A percentile compares a stretch with the other conserved stretches of the same genome.
These are phyloP conservation scores for Seira sanloemensis DNA, from an alignment of 2,888 invertebrate genomes.

Conservation along the genomic window DNA sequence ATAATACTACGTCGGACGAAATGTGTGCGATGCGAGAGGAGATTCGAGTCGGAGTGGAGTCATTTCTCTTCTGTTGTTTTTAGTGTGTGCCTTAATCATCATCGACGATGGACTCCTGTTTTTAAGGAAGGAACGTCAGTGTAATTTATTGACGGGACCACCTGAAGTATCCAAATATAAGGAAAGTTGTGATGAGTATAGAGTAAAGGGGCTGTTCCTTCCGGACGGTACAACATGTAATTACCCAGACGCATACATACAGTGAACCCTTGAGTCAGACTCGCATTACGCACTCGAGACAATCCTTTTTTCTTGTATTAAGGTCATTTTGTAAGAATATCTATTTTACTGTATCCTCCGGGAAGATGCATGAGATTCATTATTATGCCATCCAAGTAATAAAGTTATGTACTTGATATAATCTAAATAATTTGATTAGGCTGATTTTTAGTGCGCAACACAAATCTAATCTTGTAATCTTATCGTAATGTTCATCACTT, in stretches of 20 bases:
- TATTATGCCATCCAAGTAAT: background rate
- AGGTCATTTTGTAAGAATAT: too few relatives aligned
- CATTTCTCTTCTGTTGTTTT: background rate
- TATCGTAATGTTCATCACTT: slow-evolving; percentile 19
- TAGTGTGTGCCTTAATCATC: slow-evolving; percentile 30
- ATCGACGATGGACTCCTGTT: slow-evolving; percentile 7
- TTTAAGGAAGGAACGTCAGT: slow-evolving; percentile 11
- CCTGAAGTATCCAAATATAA: slow-evolving; percentile 62
- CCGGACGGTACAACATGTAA: slow-evolving; percentile 64
- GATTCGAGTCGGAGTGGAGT: background rate
- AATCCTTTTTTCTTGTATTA: background rate
- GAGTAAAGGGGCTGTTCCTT: slow-evolving; percentile 53
- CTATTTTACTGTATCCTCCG: too few relatives aligned
- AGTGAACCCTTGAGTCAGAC: slow-evolving; percentile 40
- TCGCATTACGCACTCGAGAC: background rate
- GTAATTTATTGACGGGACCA: slow-evolving; percentile 62
- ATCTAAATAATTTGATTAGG: background rate
- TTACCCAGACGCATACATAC: slow-evolving; percentile 49
- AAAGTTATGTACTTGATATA: background rate
- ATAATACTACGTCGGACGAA: background rate
- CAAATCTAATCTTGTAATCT: slow-evolving; percentile 45
- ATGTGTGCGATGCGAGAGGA: background rate
- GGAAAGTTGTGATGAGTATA: slow-evolving; percentile 46
- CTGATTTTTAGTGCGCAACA: background rate
- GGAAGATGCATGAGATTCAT: too few relatives aligned